Evolutionary conservation across 2,113 vertebrate species (phyloP).

Genomic region (Macroglossus sobrinus): DNA sequence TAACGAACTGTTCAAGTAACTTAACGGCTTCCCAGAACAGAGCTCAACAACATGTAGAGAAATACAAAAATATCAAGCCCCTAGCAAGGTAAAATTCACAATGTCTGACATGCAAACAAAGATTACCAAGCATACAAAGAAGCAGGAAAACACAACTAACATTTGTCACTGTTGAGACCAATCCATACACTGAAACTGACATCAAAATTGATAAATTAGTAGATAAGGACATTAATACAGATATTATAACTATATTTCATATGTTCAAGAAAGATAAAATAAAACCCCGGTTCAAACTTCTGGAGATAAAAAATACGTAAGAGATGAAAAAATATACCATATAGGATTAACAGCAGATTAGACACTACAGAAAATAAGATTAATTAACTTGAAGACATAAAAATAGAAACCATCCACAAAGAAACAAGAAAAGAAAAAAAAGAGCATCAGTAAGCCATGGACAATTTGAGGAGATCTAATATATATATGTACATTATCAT

Average conservation of each 20-base stretch:
- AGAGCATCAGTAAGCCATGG: neutral
- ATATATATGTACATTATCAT: neutral
- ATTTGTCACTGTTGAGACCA: neutral
- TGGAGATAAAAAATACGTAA: neutral
- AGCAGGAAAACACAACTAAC: neutral
- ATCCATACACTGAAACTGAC: neutral
- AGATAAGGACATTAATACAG: neutral
- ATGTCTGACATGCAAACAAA: neutral
- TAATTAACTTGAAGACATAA: neutral
- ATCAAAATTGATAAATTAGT: neutral
- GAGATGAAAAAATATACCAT: neutral
- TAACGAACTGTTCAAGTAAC: neutral
- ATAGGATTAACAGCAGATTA: neutral
- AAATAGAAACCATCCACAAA: neutral
- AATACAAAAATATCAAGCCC: neutral
- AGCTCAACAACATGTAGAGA: neutral
- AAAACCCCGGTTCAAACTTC: neutral
- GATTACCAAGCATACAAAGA: neutral
- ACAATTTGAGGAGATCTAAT: neutral
- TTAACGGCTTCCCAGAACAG: neutral
- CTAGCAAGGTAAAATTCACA: neutral
- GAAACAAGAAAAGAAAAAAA: neutral
- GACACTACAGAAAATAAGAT: neutral
- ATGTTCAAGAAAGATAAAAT: neutral
- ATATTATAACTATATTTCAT: neutral